Evolutionary conservation across 92 coral and sea anemone genomes (phyloP).

Genomic region (Epizoanthus rinbou): DNA sequence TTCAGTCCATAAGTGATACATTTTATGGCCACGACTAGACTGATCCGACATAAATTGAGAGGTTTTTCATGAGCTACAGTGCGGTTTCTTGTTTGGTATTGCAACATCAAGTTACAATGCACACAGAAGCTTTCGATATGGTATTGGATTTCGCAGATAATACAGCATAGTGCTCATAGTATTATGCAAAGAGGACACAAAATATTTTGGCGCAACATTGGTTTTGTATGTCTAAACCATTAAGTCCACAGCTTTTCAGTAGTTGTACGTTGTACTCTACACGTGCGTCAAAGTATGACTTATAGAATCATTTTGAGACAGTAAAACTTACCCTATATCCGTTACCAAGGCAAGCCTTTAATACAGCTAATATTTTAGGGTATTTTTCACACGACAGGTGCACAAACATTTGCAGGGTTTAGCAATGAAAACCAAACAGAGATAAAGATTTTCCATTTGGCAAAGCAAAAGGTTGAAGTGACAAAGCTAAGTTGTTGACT

Average conservation of each 20-base stretch:
- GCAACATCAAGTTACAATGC: slow-evolving; percentile 15
- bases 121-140: slow-evolving; percentile 16
- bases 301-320: background rate
- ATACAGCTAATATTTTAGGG: slow-evolving; percentile 56
- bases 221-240: background rate
- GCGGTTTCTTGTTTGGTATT: background rate
- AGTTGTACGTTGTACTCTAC: background rate
- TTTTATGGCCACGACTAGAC: background rate
- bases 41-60: background rate
- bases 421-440: slow-evolving; percentile 78
- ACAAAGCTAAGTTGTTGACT: slow-evolving; percentile 70
- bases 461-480: slow-evolving; percentile 58
- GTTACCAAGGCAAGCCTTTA: slow-evolving; percentile 27
- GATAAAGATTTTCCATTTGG: slow-evolving; percentile 71
- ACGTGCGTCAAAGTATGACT: background rate
- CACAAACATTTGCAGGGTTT: slow-evolving; percentile 67
- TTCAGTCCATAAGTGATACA: too few relatives aligned
- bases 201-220: background rate
- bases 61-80: too few relatives aligned
- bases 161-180: background rate
- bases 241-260: background rate
- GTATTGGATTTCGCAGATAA: slow-evolving; percentile 21
- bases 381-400: slow-evolving; percentile 76
- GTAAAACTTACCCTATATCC: background rate
- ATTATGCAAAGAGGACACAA: background rate